Conservation (phyloP, 2,797 vertebrate genomes). For the Champsocephalus esox region DNA sequence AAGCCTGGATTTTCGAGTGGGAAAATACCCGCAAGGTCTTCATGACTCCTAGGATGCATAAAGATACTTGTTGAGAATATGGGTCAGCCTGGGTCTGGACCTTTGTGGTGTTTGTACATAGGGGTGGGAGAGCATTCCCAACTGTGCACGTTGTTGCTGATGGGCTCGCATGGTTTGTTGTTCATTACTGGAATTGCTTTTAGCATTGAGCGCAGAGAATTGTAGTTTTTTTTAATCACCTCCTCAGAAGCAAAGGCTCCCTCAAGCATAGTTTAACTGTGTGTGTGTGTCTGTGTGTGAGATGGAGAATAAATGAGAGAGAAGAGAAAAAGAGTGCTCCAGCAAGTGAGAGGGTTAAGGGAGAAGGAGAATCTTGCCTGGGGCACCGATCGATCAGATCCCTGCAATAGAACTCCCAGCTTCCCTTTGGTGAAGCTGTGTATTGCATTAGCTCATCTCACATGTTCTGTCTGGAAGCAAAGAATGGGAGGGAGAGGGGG, state of each 20-base stretch:
- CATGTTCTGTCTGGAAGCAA: constrained; percentile 70
- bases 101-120: constrained; percentile 38
- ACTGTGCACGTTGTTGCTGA: constrained; percentile 30
- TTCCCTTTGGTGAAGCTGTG: constrained; percentile 77
- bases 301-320: constrained; percentile 42
- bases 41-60: constrained; percentile 31
- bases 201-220: constrained; percentile 38
- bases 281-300: constrained; percentile 23
- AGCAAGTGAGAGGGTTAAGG: constrained; percentile 62
- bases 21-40: constrained; percentile 42
- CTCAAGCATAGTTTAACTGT: constrained; percentile 66
- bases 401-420: constrained; percentile 80
- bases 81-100: constrained; percentile 65
- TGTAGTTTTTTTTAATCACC: constrained; percentile 78
- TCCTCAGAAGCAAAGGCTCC: constrained; percentile 62
- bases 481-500: constrained; percentile 40
- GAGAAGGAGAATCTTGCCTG: constrained; percentile 73
- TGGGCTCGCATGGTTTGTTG: constrained; percentile 40
- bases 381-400: constrained; percentile 83
- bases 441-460: constrained; percentile 83
- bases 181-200: constrained; percentile 58
- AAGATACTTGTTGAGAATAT: constrained; percentile 11
- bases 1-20: constrained; percentile 17
- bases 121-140: constrained; percentile 27
- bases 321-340: constrained; percentile 35